Evolutionary conservation across 2,797 vertebrate species (phyloP), one percentile per base, ranked within the genome.

Genomic region (Anguilla marmorata): DNA sequence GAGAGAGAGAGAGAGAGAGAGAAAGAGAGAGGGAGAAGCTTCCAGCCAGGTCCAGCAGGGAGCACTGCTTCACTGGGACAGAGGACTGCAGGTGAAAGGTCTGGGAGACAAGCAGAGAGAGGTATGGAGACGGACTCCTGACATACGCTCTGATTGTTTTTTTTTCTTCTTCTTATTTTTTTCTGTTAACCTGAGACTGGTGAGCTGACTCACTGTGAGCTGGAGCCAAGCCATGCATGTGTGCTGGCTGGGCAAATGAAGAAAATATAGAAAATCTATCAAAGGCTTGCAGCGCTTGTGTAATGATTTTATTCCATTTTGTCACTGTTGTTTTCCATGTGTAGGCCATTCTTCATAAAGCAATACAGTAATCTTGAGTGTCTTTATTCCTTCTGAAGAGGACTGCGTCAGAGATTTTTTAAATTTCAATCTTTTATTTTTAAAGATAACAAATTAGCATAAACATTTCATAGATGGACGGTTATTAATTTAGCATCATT

Each of bases 41-140:
- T 89, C 88, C 88, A 33, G 60, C n/a, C 69, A 24, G 30, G 37
- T 89, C 90, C 92, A 91, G 90, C 88, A 92, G 91, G 79, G 90
- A 41, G 92, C 90, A 86, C 90, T 92, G 72, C 16, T 58, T 87
- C 72, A 87, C 79, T 82, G 56, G 86, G 79, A 86, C 69, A 48
- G 86, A 86, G 41, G 5, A 27, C 33, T 14, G 16, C 21, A 14
- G 48, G 37, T 16, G 86, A 41, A 12, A 66, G 85, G 33, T 21
- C 69, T 30, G 27, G 14, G 41, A 24, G 24, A 48, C 0, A 24
- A 3, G 21, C 12, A 19, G 48, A 9, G 11, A n/a, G 30, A n/a
- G 45, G 60, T 7, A 27, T 2, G 24, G 5, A 86, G 63, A 30
- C 7, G 0, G 54, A 3, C 33, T 33, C 56, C 33, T 41, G 33